Evolutionary conservation across 2,113 vertebrate genomes (phyloP), one percentile per base, ranked within the genome.

Genomic region (Cairina moschata): DNA sequence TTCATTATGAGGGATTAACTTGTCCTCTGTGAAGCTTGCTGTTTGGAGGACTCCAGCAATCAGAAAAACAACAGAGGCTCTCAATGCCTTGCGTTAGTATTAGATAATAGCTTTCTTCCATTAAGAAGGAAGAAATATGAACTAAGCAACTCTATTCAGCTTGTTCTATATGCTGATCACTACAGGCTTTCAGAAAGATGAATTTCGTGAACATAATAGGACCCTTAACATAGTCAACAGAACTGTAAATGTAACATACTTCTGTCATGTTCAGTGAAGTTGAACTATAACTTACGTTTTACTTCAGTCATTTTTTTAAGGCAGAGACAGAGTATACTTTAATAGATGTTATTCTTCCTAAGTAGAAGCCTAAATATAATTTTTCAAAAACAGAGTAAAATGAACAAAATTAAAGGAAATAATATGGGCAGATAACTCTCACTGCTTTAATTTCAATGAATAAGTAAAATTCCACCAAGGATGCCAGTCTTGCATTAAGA

Each of bases 1-100:
- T 97, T 98, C 90, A 97, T 96, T 97, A 97, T 36, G 60, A 91
- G 65, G 80, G 93, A 96, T 97, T 93, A 97, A 96, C 63, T 93
- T 84, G 83, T 92, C 94, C 88, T 91, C 90, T 84, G 66, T 71
- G 73, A 96, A 97, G 82, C 69, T 97, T 52, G 32, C 54, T 65
- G 71, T 94, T 93, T 86, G 54, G 84, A 97, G 88, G 78, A 85
- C 58, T 66, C 56, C 91, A 93, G 83, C 91, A 93, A 86, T 60
- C 75, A 90, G 82, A 87, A 84, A 92, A 97, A 80, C 52, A 93
- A 77, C 56, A 84, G 84, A 94, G 90, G 83, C 60, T 90, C 90
- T 96, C 82, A 82, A 63, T 0, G 2, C 29, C 65, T 29, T 73
- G 6, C 32, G 58, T 62, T 94, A 93, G 81, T 34, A 92, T 59